phyloP scores from a whole-genome alignment of 2,113 vertebrate species.

The Glareola pratincola region DNA sequence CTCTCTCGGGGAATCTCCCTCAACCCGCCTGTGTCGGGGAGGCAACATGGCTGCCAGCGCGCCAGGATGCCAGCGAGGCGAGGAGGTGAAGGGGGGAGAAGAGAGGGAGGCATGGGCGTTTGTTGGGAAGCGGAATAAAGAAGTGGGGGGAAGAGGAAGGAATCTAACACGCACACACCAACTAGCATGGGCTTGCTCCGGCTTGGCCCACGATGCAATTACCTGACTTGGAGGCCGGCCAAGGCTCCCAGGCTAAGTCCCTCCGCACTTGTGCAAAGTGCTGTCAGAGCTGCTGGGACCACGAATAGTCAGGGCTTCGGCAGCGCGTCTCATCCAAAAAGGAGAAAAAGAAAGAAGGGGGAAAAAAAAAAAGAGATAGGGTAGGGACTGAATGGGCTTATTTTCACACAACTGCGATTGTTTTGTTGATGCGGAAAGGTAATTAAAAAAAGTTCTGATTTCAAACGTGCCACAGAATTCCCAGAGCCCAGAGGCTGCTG shows the following conservation, averaged over 20 bases:
- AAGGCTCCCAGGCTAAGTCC: conserved; percentile 23
- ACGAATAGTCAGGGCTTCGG: background rate
- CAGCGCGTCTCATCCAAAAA: background rate
- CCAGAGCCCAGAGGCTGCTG: conserved; percentile 79
- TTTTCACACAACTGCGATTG: conserved; percentile 62
- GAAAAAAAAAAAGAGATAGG: background rate
- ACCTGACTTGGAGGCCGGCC: conserved; percentile 46
- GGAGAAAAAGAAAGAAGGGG: background rate
- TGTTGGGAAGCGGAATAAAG: background rate
- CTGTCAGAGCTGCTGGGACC: conserved; percentile 10
- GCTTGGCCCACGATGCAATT: background rate
- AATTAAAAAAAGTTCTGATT: conserved; percentile 78
- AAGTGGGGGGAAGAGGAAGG: background rate
- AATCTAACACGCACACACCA: background rate
- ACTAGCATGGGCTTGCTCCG: conserved; percentile 37
- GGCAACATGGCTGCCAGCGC: background rate
- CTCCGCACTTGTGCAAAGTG: conserved; percentile 35
- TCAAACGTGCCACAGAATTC: conserved; percentile 79
- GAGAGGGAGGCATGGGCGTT: background rate
- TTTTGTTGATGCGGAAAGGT: conserved; percentile 71
- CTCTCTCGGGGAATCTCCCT: background rate
- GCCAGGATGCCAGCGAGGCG: background rate
- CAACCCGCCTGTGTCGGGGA: background rate
- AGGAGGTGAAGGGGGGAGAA: background rate
- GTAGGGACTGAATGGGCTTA: conserved; percentile 49